Conservation (phyloP, 2,797 vertebrate genomes). For the Fistularia tabacaria region DNA sequence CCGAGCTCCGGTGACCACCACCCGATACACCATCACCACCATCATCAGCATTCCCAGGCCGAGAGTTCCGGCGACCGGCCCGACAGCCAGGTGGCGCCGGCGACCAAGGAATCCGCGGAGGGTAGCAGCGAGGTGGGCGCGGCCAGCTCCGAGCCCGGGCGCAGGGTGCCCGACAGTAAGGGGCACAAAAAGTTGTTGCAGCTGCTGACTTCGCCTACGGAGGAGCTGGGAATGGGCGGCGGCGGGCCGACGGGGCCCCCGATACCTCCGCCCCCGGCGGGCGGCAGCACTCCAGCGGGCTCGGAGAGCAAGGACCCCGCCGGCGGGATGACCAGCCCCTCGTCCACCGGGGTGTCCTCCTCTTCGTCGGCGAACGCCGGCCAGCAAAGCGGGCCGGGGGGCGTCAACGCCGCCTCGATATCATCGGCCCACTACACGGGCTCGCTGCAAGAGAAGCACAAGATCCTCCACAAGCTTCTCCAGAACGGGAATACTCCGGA, state of each 20-base stretch:
- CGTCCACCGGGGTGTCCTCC: conserved; percentile 88
- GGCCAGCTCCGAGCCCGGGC: conserved; percentile 74
- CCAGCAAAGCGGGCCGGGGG: conserved; percentile 65
- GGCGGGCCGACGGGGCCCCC: conserved; percentile 49
- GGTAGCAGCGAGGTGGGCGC: conserved; percentile 70
- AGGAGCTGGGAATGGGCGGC: conserved; percentile 78
- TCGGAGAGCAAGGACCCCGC: conserved; percentile 84
- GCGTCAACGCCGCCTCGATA: conserved; percentile 73
- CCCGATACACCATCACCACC: conserved; percentile 66
- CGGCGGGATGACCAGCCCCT: conserved; percentile 86
- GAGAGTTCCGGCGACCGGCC: conserved; percentile 85
- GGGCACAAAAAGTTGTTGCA: conserved; percentile 94
- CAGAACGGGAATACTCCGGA: conserved; percentile 96
- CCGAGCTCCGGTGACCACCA: conserved; percentile 66
- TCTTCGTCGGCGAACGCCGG: conserved; percentile 67
- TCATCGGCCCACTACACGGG: conserved; percentile 70
- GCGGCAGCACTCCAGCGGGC: conserved; percentile 71
- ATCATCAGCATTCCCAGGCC: conserved; percentile 71
- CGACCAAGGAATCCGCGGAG: conserved; percentile 61
- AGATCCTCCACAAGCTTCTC: conserved; percentile 95
- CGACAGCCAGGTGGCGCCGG: conserved; percentile 75
- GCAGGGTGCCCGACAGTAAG: conserved; percentile 84
- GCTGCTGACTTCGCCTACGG: conserved; percentile 89
- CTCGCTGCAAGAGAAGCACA: conserved; percentile 93
- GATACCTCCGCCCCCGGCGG: conserved; percentile 56